Conservation (phyloP, 2,888 invertebrate genomes). For the Oscheius sp. region DNA sequence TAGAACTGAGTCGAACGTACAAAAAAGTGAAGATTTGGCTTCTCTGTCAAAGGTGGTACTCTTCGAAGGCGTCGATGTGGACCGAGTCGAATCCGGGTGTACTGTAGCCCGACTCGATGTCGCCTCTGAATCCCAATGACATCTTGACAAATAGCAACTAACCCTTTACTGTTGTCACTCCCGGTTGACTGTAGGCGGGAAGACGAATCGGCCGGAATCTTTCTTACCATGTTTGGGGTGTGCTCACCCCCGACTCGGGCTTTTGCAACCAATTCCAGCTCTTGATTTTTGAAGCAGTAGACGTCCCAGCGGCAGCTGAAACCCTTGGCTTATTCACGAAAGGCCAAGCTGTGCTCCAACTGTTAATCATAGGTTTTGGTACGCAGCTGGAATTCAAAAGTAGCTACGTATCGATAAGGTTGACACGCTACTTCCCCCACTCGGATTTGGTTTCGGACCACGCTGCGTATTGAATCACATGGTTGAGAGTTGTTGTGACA, state of each 20-base stretch:
- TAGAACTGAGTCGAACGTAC: not conserved
- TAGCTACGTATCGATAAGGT: no score
- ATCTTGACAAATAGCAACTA: not conserved
- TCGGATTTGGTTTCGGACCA: no score
- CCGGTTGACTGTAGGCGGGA: constrained; percentile 17
- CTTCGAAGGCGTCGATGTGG: constrained; percentile 26
- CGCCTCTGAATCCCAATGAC: not conserved
- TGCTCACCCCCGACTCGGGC: constrained; percentile 38
- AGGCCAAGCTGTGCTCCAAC: not conserved
- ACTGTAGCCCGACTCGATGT: constrained; percentile 22
- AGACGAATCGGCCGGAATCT: constrained; percentile 5
- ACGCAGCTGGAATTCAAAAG: no score
- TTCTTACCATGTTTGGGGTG: constrained; percentile 32
- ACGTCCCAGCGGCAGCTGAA: constrained; percentile 45
- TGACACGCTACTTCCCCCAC: no score
- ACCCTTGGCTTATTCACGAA: not conserved
- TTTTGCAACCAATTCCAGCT: constrained; percentile 39
- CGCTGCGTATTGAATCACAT: no score
- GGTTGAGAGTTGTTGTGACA: no score
- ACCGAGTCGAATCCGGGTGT: constrained; percentile 21
- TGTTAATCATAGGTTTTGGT: no score
- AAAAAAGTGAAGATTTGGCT: not conserved
- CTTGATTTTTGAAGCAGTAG: constrained; percentile 44
- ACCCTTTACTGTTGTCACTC: constrained; percentile 15
- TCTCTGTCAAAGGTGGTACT: constrained; percentile 22